Base-by-base conservation (phyloP, 2,888 invertebrate genomes). In the Cylindroiulus punctatus region DNA sequence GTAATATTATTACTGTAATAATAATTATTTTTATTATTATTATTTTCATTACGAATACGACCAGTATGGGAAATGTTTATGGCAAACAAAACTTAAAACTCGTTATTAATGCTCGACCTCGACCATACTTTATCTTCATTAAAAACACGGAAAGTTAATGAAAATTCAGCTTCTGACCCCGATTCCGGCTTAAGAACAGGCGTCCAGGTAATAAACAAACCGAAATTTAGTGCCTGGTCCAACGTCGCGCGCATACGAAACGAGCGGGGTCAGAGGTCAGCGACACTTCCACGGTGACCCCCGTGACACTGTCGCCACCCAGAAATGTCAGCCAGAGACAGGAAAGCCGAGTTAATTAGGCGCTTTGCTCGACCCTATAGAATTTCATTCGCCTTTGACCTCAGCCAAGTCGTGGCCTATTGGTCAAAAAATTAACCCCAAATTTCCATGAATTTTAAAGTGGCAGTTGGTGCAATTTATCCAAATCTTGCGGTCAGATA, bases 261-360 rank as follows among this genome's bases (percentile, higher is more conserved):
- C 30, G 2, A 30, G 76, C 22, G 57, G 22, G 76, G 76, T 76
- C 76, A 76, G 8, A 8, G 76, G 76, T 76, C 76, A 76, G 76
- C 76, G 76, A 76, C 76, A 76, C 76, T 76, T 17, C 26, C 14
- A 30, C 26, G 14, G 30, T 76, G 76, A 76, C 30, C 76, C 76
- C 76, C 12, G 26, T 30, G 30, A 76, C 76, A 30, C 76, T 76
- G 76, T 76, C 76, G 76, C 76, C 76, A 76, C 76, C 76, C 76
- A 76, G 76, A 76, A 26, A 76, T 76, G 30, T 76, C 26, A 14
- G 76, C 76, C 76, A 30, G 22, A 7, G 76, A 8, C 76, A 4
- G 65, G 26, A 22, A 65, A 26, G 26, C 65, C 22, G 10, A 30
- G 14, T 30, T 76, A 76, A 76, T 76, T 76, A 30, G 76, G 36